Conservation (phyloP, 2,888 invertebrate genomes). For the Aproaerema taeniolella region DNA sequence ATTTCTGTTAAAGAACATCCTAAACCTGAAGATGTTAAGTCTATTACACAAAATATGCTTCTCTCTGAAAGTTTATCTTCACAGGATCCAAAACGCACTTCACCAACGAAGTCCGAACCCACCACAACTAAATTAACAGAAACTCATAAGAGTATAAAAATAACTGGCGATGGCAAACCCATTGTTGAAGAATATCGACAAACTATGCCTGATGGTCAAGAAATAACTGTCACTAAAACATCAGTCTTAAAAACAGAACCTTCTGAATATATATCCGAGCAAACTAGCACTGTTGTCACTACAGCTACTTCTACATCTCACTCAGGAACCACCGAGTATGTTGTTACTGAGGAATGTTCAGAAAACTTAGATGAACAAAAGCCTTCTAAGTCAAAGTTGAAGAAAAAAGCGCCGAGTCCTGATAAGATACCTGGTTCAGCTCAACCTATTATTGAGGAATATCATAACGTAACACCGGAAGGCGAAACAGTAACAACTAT, state of each 20-base stretch:
- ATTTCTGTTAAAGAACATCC: not conserved
- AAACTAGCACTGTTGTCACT: slow-evolving; percentile 42
- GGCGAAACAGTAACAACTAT: slow-evolving; percentile 30
- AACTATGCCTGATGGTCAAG: slow-evolving; percentile 33
- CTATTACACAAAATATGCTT: slow-evolving; percentile 20
- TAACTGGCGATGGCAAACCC: slow-evolving; percentile 31
- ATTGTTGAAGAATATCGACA: slow-evolving; percentile 30
- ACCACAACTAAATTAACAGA: slow-evolving; percentile 6
- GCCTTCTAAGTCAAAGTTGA: not conserved
- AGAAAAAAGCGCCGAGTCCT: not conserved
- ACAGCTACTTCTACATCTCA: slow-evolving; percentile 23
- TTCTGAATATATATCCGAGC: slow-evolving; percentile 41
- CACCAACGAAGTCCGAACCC: not conserved
- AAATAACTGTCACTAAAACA: slow-evolving; percentile 39
- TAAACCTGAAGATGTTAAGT: not conserved
- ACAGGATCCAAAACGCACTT: slow-evolving; percentile 8
- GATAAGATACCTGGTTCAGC: not conserved
- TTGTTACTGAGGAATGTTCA: slow-evolving; percentile 8
- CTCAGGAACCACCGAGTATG: slow-evolving; percentile 7
- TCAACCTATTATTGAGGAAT: slow-evolving; percentile 23
- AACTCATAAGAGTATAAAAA: slow-evolving; percentile 4
- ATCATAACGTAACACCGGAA: slow-evolving; percentile 14
- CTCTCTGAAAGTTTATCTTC: slow-evolving; percentile 20
- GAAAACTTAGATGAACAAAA: not conserved
- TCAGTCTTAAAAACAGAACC: slow-evolving; percentile 41